Evolutionary conservation across 1,140 invertebrate species (phyloP), one percentile per base, ranked within the genome.

Genomic region (Himalopsyche phryganea): DNA sequence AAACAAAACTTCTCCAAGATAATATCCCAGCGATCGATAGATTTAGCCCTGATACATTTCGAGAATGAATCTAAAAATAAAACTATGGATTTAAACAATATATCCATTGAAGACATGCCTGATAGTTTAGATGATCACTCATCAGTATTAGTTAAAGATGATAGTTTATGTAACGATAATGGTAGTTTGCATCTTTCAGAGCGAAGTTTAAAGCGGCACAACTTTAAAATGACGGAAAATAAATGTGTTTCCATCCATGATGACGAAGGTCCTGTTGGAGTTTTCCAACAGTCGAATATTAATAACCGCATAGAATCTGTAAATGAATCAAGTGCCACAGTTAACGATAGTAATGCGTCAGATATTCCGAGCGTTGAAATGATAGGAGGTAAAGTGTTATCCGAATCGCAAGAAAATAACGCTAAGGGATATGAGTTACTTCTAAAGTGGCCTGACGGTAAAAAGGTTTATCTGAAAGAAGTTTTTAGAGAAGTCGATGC

Each of bases 381-480:
- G 6, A 28, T 58, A 23, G 35, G 33, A 3, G 48, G 49, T 1
- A 58, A 52, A 6, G 13, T 41, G 5, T 40, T 41, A 13, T 18
- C 6, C 4, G 23, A 28, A 28, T 28, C 9, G 9, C 23, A 28
- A 28, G 54, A 57, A n/a, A 32, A 13, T 36, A 17, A 54, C n/a
- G 38, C 46, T 32, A 44, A 46, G 23, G 59, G 58, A 0, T 65
- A 65, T 20, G 63, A 65, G 50, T 48, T 65, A 15, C 28, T 61
- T 14, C 44, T 65, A 10, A 65, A 65, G 52, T 61, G 50, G 63
- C 63, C 63, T 9, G 56, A 58, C 17, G 63, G 63, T 44, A 61
- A 58, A 56, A 65, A 65, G 44, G 56, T 65, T 2, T 65, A 61
- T 44, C 46, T 65, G 15, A 65, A 65, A 56, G 63, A 64, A 45